Conservation (phyloP, 2,113 vertebrate genomes). For the Conger conger region DNA sequence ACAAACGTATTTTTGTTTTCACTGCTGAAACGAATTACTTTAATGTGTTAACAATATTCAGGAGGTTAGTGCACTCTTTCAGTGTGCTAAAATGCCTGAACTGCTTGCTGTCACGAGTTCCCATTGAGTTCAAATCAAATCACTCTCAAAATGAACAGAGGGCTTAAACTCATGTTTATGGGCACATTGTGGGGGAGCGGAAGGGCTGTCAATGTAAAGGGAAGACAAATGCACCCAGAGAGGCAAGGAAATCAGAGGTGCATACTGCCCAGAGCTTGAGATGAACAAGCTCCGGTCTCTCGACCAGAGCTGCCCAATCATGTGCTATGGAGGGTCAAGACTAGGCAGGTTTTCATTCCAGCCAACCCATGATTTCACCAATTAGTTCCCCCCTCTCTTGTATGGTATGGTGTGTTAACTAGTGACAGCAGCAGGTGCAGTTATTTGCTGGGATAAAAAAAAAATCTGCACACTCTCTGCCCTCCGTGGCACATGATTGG, state of each 20-base stretch:
- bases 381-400: too few relatives aligned
- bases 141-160: slow-evolving; percentile 9
- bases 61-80: slow-evolving; percentile 6
- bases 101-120: slow-evolving; percentile 35
- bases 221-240: background rate
- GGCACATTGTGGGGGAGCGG: background rate
- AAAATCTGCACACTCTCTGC: too few relatives aligned
- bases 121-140: slow-evolving; percentile 35
- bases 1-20: background rate
- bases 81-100: slow-evolving; percentile 2
- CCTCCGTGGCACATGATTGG: too few relatives aligned
- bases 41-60: slow-evolving; percentile 20
- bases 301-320: too few relatives aligned
- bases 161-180: background rate
- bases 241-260: too few relatives aligned
- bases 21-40: slow-evolving; percentile 6
- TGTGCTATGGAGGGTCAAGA: too few relatives aligned
- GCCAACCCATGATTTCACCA: too few relatives aligned
- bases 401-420: too few relatives aligned
- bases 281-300: background rate
- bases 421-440: too few relatives aligned
- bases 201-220: background rate
- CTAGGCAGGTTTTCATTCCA: too few relatives aligned
- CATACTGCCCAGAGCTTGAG: background rate
- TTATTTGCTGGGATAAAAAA: too few relatives aligned